Percentiles rank a stretch among this genome's conserved stretches.
phyloP scores from a whole-genome alignment of 2,113 vertebrate species.

The Ramphastos sulfuratus region DNA sequence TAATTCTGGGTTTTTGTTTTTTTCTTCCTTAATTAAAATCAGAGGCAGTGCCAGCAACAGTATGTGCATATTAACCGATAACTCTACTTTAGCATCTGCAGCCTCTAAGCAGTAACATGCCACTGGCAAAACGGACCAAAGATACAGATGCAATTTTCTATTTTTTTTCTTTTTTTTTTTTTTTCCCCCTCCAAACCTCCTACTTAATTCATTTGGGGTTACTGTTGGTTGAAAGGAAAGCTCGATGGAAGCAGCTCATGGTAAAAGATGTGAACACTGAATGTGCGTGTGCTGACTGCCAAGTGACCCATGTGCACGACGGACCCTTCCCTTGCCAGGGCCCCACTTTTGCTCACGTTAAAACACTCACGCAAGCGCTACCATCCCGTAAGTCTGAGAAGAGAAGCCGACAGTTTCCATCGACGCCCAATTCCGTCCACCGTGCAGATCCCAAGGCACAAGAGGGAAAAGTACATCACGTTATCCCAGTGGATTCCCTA shows the following conservation, averaged over 20 bases:
- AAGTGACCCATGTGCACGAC: neutral
- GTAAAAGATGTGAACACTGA: neutral
- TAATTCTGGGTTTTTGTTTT: neutral
- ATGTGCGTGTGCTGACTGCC: neutral
- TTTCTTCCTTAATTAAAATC: constrained; percentile 64
- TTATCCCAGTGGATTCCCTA: rapidly evolving
- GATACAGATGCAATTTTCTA: neutral
- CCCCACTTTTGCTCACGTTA: neutral
- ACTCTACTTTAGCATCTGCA: constrained; percentile 18
- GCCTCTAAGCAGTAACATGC: neutral
- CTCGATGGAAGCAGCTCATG: neutral
- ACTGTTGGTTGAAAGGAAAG: neutral
- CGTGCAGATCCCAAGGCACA: neutral
- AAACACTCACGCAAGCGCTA: neutral
- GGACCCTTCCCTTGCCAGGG: neutral
- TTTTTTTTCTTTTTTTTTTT: no score
- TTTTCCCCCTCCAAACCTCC: neutral
- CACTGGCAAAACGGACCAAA: neutral
- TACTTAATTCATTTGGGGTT: neutral
- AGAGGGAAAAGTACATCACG: neutral
- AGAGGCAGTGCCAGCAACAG: constrained; percentile 57
- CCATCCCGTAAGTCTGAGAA: neutral
- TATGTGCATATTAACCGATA: constrained; percentile 51
- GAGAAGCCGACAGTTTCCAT: neutral
- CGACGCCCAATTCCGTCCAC: neutral